Evolutionary conservation across 2,888 invertebrate genomes (phyloP).

Genomic region (Bellardia pandia): DNA sequence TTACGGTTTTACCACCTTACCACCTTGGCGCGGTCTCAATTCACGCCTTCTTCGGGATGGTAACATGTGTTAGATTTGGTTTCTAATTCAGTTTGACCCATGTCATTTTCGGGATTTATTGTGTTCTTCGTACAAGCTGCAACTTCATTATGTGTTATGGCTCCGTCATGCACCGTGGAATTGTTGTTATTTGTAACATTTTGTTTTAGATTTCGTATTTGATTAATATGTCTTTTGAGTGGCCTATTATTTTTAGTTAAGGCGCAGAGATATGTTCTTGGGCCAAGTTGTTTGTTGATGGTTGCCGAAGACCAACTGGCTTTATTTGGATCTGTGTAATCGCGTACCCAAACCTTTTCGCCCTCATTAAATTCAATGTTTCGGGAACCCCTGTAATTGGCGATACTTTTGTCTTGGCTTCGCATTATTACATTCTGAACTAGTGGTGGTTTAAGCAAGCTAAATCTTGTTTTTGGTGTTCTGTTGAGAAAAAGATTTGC

Average conservation of each 20-base stretch:
- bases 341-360: constrained; percentile 61
- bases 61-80: constrained; percentile 39
- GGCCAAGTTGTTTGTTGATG: constrained; percentile 54
- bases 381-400: constrained; percentile 32
- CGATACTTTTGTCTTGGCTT: constrained; percentile 35
- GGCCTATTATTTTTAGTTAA: constrained; percentile 33
- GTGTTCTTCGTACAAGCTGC: constrained; percentile 27
- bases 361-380: constrained; percentile 49
- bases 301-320: constrained; percentile 54
- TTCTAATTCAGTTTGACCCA: constrained; percentile 12
- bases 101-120: constrained; percentile 21
- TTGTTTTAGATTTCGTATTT: constrained; percentile 53
- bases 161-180: constrained; percentile 31
- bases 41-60: constrained; percentile 40
- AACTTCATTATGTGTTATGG: constrained; percentile 32
- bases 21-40: constrained; percentile 48
- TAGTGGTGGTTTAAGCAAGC: too few relatives aligned
- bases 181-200: constrained; percentile 30
- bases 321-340: constrained; percentile 66
- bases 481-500: constrained; percentile 25
- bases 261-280: constrained; percentile 51
- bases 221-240: constrained; percentile 64
- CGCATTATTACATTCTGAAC: constrained; percentile 34
- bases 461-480: too few relatives aligned
- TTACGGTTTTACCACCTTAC: constrained; percentile 34